Evolutionary conservation across 2,113 vertebrate genomes (phyloP).

Genomic region (Turnix velox): DNA sequence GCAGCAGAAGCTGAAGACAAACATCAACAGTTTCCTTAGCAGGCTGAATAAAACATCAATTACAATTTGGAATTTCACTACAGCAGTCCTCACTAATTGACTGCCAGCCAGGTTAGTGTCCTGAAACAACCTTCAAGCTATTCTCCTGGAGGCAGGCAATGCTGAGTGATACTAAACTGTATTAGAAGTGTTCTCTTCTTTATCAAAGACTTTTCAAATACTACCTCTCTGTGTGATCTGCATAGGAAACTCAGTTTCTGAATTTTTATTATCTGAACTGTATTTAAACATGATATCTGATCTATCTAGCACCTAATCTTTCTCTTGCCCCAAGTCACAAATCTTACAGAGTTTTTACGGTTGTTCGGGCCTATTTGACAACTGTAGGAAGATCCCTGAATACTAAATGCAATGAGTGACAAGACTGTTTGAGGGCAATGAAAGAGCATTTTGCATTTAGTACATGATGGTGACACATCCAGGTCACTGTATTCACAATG

Average conservation of each 20-base stretch:
- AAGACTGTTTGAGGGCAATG: neutral
- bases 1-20: neutral
- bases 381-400: neutral
- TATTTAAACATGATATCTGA: neutral
- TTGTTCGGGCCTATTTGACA: neutral
- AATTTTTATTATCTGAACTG: neutral
- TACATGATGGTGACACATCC: neutral
- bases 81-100: neutral
- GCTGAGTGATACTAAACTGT: neutral
- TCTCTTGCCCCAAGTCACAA: neutral
- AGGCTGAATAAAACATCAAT: neutral
- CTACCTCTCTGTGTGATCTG: neutral
- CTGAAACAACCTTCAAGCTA: neutral
- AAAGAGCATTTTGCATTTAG: neutral
- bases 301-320: neutral
- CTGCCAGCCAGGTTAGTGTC: neutral
- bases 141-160: neutral
- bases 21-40: neutral
- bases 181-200: neutral
- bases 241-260: neutral
- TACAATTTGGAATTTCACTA: neutral
- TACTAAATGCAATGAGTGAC: neutral
- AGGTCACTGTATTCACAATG: neutral
- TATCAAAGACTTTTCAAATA: neutral
- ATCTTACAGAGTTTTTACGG: neutral